Base-by-base conservation (phyloP, 2,888 invertebrate species). In the Scelioninae gen. 1 region DNA sequence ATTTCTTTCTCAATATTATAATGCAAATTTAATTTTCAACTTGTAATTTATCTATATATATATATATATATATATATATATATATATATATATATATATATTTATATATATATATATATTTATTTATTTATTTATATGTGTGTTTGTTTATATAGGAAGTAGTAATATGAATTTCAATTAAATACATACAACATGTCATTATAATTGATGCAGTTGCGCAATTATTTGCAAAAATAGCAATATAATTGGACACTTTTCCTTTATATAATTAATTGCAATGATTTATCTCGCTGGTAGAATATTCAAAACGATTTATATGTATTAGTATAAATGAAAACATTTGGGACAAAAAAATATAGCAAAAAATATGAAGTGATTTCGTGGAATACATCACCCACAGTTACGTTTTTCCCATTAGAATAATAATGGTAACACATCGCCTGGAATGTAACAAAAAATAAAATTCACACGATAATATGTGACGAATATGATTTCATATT, bases 1-100 rank as follows among this genome's bases (percentile, higher is more conserved):
- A 72, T 68, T 72, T 71, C 66, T 55, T 55, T 65, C 40, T 45
- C 15, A n/a, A 7, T 23, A 76, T 83, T 83, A 38, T 83, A 16
- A 80, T 83, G 83, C 68, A 72, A 80, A 83, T 83, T 51, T 72
- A 76, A 83, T 80, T 45, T 69, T 66, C 38, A 58, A 71, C 62
- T 75, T 71, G 72, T 63, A 68, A 80, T 62, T n/a, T 62, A 62
- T 74, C 34, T 11, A 53, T 47, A 58, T 34, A 47, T 55, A 11
- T 6, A 38, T 10, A 47, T 11, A 10, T 9, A 63, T 65, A 75
- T 55, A 62, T 53, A 40, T 63, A n/a, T n/a, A n/a, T n/a, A n/a
- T n/a, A n/a, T n/a, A n/a, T n/a, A n/a, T n/a, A n/a, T n/a, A n/a
- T n/a, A n/a, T n/a, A n/a, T n/a, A n/a, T n/a, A n/a, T n/a, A n/a